A percentile compares a stretch with the other conserved stretches of the same genome.
Evolutionary conservation across 2,113 vertebrate genomes (phyloP).

Genomic region (Lycaon pictus): DNA sequence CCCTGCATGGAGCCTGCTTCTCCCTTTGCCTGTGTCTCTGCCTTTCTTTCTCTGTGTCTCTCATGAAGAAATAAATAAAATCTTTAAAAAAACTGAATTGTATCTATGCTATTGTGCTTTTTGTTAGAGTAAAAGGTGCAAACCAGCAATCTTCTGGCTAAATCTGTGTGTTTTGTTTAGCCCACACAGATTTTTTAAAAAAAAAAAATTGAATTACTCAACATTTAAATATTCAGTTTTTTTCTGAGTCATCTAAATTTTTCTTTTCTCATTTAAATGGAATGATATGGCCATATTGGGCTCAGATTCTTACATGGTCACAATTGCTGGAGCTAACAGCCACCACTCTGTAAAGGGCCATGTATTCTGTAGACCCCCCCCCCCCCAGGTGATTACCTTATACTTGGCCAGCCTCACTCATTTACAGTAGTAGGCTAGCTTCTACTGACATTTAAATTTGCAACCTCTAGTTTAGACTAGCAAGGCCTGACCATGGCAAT

Average conservation of each 20-base stretch:
- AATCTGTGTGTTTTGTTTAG: conserved; percentile 70
- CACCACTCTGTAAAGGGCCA: not conserved
- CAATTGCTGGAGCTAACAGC: not conserved
- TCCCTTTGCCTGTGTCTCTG: too few species aligned
- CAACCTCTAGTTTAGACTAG: not conserved
- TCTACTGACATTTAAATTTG: not conserved
- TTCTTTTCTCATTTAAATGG: conserved; percentile 50
- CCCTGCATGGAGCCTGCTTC: too few species aligned
- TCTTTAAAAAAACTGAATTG: not conserved
- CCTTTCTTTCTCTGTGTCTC: too few species aligned
- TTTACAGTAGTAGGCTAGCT: not conserved
- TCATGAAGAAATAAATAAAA: too few species aligned
- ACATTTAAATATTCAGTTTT: conserved; percentile 56
- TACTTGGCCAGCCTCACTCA: not conserved
- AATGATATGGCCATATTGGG: not conserved
- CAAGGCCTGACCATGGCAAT: not conserved
- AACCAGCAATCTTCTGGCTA: conserved; percentile 60
- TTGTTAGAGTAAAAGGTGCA: conserved; percentile 58
- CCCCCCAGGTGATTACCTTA: not conserved
- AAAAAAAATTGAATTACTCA: conserved; percentile 40
- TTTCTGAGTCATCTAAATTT: conserved; percentile 28
- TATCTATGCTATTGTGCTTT: conserved; percentile 49
- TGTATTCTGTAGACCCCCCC: not conserved
- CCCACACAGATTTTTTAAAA: conserved; percentile 41
- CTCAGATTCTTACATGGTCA: not conserved